A percentile compares a stretch with the other conserved stretches of the same genome.
These are phyloP conservation scores for Bradypodion ventrale DNA, from an alignment of 2,797 vertebrate species.

Conservation along the genomic window DNA sequence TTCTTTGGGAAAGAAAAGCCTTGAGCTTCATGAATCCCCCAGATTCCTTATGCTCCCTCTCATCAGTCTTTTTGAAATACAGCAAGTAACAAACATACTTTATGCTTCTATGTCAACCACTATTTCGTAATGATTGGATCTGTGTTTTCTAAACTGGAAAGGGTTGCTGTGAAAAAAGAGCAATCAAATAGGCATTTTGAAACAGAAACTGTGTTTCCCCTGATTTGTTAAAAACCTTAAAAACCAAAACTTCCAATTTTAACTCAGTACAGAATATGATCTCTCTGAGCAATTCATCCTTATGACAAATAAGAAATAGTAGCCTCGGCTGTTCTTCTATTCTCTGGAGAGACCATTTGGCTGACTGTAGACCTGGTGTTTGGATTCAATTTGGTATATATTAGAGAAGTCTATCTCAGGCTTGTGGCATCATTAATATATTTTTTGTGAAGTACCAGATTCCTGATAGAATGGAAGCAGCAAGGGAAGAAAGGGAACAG, in stretches of 20 bases:
- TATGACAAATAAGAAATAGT: conserved; percentile 23
- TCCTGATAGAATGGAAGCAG: conserved; percentile 41
- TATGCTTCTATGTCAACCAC: background rate
- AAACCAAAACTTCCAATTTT: conserved; percentile 10
- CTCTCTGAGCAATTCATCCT: background rate
- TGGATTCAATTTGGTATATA: conserved; percentile 45
- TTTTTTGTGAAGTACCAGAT: conserved; percentile 52
- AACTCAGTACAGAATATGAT: conserved; percentile 24
- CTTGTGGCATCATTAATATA: conserved; percentile 28
- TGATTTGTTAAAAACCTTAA: background rate
- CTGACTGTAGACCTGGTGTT: conserved; percentile 5
- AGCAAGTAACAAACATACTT: background rate
- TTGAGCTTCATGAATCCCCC: background rate
- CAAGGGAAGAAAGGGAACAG: conserved; percentile 9
- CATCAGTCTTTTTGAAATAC: background rate
- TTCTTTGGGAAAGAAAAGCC: background rate
- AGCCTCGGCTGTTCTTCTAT: background rate
- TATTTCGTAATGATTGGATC: conserved; percentile 2
- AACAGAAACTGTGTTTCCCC: background rate
- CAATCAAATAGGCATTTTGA: background rate
- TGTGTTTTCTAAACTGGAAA: background rate
- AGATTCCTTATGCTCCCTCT: background rate
- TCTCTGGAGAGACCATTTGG: conserved; percentile 32
- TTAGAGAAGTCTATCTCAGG: conserved; percentile 43
- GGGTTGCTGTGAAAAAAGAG: background rate